phyloP scores from a whole-genome alignment of 2,113 vertebrate genomes.

The Bombycilla garrulus region DNA sequence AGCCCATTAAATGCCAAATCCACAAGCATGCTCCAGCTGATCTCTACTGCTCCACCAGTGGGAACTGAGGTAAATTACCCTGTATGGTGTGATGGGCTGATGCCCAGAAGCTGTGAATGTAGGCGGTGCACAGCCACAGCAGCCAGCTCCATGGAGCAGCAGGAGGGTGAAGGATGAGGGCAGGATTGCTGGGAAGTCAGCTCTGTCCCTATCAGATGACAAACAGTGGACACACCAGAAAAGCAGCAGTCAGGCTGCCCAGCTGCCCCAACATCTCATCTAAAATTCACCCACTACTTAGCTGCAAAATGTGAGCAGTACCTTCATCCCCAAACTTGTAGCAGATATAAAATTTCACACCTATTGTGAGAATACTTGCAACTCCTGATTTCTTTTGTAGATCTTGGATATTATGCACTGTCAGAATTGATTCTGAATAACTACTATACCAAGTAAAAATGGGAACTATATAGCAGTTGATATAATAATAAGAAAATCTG shows the following conservation, averaged over 20 bases:
- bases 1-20: neutral
- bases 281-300: neutral
- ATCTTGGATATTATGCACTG: neutral
- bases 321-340: neutral
- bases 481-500: neutral
- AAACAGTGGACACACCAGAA: neutral
- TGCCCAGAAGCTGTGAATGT: fast-evolving
- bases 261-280: neutral
- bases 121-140: neutral
- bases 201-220: neutral
- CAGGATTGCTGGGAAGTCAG: neutral
- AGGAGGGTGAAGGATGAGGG: neutral
- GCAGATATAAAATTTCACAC: neutral
- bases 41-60: neutral
- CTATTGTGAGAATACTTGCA: neutral
- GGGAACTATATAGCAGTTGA: neutral
- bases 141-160: neutral
- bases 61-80: neutral
- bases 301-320: neutral
- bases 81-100: neutral
- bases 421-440: neutral
- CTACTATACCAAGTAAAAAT: neutral
- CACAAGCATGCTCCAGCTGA: neutral
- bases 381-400: neutral
- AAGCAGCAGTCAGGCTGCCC: neutral